Conservation (phyloP, 2,113 vertebrate genomes). For the Platysternon megacephalum region DNA sequence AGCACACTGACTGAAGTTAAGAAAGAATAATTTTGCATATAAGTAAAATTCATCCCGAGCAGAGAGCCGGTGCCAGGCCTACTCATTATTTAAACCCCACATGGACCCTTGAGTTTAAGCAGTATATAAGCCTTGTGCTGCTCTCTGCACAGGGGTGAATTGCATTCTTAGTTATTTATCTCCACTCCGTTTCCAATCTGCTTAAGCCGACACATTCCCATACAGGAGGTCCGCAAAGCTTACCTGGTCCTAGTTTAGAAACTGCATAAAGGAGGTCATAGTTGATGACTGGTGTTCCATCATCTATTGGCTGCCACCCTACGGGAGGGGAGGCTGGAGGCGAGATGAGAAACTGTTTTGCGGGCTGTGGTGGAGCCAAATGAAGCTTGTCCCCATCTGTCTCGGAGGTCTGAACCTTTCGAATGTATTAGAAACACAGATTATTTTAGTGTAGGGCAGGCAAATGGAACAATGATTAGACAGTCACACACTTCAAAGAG, state of each 20-base stretch:
- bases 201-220: background rate
- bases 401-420: constrained; percentile 85
- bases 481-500: background rate
- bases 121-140: background rate
- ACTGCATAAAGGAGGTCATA: constrained; percentile 90
- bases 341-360: constrained; percentile 92
- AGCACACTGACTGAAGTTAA: background rate
- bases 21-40: background rate
- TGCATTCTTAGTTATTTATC: background rate
- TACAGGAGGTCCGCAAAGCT: background rate
- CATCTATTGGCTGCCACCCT: constrained; percentile 88
- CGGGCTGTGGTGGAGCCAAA: constrained; percentile 88
- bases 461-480: constrained; percentile 1
- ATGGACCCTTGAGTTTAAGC: background rate
- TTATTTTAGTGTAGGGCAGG: background rate
- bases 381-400: constrained; percentile 90
- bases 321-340: constrained; percentile 88
- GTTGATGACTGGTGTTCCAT: constrained; percentile 89
- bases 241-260: constrained; percentile 89
- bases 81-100: background rate
- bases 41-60: background rate
- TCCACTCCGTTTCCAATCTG: accelerated
- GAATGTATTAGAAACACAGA: constrained; percentile 37
- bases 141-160: background rate
- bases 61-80: background rate